A percentile compares a stretch with the other conserved stretches of the same genome.
Conservation (phyloP, 2,113 vertebrate species). For the Zootoca vivipara region DNA sequence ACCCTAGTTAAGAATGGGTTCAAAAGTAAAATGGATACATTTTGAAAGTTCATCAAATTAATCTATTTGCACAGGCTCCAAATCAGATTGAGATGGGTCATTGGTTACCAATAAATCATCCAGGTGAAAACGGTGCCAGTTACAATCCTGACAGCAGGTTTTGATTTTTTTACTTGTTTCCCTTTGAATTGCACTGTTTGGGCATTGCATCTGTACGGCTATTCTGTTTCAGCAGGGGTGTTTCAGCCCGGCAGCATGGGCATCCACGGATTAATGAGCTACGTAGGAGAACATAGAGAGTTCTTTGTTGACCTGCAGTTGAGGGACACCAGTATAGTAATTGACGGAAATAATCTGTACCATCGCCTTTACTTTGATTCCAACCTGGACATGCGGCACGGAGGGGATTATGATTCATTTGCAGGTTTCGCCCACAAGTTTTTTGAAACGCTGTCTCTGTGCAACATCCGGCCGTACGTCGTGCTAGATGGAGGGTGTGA, state of each 20-base stretch:
- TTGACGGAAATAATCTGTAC: constrained; percentile 91
- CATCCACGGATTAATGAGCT: constrained; percentile 85
- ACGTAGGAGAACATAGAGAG: constrained; percentile 79
- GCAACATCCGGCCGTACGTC: constrained; percentile 85
- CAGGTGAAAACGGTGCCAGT: background rate
- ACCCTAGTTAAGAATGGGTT: background rate
- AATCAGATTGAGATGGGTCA: background rate
- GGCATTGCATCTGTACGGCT: background rate
- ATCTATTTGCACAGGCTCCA: background rate
- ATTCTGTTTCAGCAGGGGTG: constrained; percentile 34
- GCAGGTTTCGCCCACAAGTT: constrained; percentile 75
- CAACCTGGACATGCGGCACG: constrained; percentile 79
- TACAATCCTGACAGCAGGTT: background rate
- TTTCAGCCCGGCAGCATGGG: constrained; percentile 78
- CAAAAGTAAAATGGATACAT: background rate
- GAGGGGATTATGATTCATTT: constrained; percentile 90
- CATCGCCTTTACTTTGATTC: constrained; percentile 83
- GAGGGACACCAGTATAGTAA: constrained; percentile 82
- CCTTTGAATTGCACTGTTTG: background rate
- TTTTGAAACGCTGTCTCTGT: constrained; percentile 79
- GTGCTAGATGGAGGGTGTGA: constrained; percentile 91
- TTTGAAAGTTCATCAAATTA: background rate
- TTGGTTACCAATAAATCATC: background rate
- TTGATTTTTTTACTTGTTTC: background rate
- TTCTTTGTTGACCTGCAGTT: constrained; percentile 84